phyloP scores from a whole-genome alignment of 2,888 invertebrate species.

The Periphyllus acericola region DNA sequence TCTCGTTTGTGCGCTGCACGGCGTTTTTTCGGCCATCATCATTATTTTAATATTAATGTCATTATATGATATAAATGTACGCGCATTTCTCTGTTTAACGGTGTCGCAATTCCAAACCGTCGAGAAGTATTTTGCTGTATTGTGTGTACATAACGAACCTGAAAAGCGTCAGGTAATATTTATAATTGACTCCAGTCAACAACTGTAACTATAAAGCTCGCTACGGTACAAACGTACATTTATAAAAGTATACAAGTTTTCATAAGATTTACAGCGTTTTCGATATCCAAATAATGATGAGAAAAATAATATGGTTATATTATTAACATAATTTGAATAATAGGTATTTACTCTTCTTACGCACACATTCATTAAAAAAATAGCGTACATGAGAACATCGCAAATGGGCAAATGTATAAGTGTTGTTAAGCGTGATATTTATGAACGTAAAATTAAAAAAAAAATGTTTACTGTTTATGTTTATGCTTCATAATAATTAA shows the following conservation, averaged over 20 bases:
- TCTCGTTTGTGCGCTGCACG: not conserved
- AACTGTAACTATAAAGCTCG: no score
- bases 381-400: no score
- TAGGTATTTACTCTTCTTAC: no score
- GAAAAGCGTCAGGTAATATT: not conserved
- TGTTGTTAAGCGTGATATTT: not conserved
- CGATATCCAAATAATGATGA: not conserved
- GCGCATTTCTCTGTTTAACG: not conserved
- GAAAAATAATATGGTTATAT: no score
- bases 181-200: not conserved
- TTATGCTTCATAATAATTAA: not conserved
- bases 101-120: not conserved
- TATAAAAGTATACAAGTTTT: no score
- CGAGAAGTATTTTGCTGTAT: not conserved
- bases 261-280: not conserved
- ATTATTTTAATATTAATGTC: constrained; percentile 11
- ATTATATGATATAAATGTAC: not conserved
- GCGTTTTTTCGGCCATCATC: not conserved
- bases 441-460: not conserved
- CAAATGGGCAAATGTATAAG: not conserved
- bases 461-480: not conserved
- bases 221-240: no score
- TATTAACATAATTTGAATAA: no score
- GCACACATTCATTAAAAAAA: no score
- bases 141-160: not conserved